Evolutionary conservation across 2,797 vertebrate genomes (phyloP).

Genomic region (Cottoperca gobio): DNA sequence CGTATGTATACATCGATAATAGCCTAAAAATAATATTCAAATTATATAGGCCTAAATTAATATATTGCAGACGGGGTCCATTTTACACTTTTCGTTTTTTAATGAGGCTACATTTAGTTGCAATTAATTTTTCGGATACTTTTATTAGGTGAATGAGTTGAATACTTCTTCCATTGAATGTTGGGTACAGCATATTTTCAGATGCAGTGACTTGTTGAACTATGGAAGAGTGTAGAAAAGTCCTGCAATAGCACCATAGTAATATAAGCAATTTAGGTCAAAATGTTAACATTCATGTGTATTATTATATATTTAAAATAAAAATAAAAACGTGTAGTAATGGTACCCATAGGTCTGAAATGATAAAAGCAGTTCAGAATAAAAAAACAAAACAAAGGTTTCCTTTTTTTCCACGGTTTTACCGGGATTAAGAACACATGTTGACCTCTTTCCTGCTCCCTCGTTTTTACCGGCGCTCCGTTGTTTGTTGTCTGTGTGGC

Average conservation of each 20-base stretch:
- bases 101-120: neutral
- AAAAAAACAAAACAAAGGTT: too few species aligned
- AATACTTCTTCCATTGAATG: neutral
- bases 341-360: neutral
- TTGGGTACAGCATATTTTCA: neutral
- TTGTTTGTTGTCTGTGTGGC: conserved; percentile 9
- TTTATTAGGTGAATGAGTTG: neutral
- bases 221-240: too few species aligned
- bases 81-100: neutral
- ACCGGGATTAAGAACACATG: neutral
- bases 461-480: neutral
- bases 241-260: neutral
- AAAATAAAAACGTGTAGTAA: too few species aligned
- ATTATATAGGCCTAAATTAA: too few species aligned
- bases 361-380: too few species aligned
- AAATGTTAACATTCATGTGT: neutral
- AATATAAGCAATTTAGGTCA: neutral
- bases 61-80: neutral
- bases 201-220: too few species aligned
- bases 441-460: neutral
- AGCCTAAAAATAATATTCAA: too few species aligned
- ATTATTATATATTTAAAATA: too few species aligned
- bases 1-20: too few species aligned
- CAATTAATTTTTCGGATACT: too few species aligned
- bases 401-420: neutral